Conservation (phyloP, 2,888 invertebrate genomes). For the Eulithis prunata region DNA sequence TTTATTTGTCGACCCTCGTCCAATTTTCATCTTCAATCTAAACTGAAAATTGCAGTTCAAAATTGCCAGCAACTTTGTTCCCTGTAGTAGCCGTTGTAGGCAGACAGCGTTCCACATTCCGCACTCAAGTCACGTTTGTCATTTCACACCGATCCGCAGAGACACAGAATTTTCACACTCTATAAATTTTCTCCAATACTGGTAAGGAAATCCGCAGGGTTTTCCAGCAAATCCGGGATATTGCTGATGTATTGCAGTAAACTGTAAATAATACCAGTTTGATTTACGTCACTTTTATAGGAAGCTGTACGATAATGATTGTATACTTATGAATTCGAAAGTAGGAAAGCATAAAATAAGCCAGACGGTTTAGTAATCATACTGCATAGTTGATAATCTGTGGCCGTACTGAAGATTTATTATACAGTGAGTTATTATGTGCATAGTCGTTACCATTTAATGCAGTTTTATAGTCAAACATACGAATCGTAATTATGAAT, state of each 20-base stretch:
- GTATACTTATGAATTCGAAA: neutral
- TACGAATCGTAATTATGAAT: conserved; percentile 16
- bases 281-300: conserved; percentile 22
- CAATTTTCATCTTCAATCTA: conserved; percentile 15
- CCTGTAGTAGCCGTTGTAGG: conserved; percentile 22
- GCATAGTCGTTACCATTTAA: neutral
- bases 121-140: conserved; percentile 71
- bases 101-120: conserved; percentile 32
- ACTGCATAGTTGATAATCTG: neutral
- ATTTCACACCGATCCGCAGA: conserved; percentile 67
- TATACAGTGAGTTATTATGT: conserved; percentile 1
- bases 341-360: neutral
- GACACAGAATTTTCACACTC: conserved; percentile 74
- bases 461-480: neutral
- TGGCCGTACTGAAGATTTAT: neutral
- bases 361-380: neutral
- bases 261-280: conserved; percentile 43
- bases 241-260: conserved; percentile 49
- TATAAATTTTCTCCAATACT: conserved; percentile 70
- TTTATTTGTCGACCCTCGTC: neutral
- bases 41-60: conserved; percentile 24
- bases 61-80: conserved; percentile 35
- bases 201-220: conserved; percentile 60
- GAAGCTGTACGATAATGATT: neutral
- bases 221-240: conserved; percentile 51